Percentiles rank a stretch among this genome's conserved stretches.
Evolutionary conservation across 2,797 vertebrate genomes (phyloP).

Genomic region (Sylvia borin): DNA sequence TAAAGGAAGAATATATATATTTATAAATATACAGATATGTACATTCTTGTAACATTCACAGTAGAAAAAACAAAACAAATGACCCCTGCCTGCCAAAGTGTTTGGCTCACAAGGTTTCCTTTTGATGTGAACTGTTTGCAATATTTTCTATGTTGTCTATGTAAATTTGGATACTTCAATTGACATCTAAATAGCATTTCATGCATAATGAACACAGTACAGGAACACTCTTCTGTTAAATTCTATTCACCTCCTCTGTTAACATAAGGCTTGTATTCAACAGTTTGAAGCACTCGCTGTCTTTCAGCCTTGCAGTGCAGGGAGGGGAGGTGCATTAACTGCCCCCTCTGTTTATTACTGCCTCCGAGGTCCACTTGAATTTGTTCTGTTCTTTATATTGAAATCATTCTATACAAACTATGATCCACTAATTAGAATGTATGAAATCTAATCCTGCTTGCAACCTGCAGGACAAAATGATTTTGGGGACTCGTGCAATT

Average conservation of each 20-base stretch:
- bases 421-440: conserved; percentile 14
- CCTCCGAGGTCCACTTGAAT: background rate
- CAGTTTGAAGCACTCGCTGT: background rate
- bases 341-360: background rate
- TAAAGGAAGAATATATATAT: conserved; percentile 73
- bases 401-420: conserved; percentile 34
- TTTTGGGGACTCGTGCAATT: background rate
- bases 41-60: conserved; percentile 73
- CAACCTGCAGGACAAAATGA: background rate
- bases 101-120: conserved; percentile 50
- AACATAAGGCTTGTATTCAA: conserved; percentile 21
- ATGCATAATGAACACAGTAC: conserved; percentile 51
- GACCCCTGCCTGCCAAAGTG: conserved; percentile 40
- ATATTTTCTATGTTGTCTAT: conserved; percentile 40
- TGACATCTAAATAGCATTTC: conserved; percentile 65
- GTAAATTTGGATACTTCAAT: conserved; percentile 65
- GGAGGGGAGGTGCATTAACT: background rate
- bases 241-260: conserved; percentile 21
- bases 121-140: conserved; percentile 57
- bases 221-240: conserved; percentile 53
- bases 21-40: conserved; percentile 80
- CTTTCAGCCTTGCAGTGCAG: background rate
- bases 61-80: conserved; percentile 33
- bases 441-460: conserved; percentile 14
- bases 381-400: conserved; percentile 35